Conservation (phyloP, 2,888 invertebrate species). For the Lasioglossum figueresi region DNA sequence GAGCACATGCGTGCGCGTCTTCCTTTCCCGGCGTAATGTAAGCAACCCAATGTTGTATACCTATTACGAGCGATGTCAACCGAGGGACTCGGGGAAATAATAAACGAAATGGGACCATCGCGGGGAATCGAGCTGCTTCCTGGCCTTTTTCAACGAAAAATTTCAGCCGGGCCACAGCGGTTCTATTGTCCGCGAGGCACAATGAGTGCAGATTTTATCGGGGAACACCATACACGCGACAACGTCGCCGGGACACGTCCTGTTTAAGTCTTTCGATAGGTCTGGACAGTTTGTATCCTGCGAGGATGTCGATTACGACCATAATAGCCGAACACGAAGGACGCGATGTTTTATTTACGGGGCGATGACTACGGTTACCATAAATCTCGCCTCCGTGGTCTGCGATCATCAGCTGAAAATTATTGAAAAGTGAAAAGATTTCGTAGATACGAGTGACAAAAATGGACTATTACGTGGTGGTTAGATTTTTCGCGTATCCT, state of each 20-base stretch:
- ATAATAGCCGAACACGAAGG: constrained; percentile 32
- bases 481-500: constrained; percentile 2
- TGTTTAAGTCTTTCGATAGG: background rate
- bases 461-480: background rate
- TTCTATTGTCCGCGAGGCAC: constrained; percentile 38
- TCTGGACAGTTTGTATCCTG: constrained; percentile 9
- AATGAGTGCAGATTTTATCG: constrained; percentile 58
- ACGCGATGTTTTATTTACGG: constrained; percentile 27
- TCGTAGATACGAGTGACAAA: background rate
- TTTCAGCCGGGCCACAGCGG: constrained; percentile 33
- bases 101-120: constrained; percentile 32
- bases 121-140: constrained; percentile 23
- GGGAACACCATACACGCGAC: constrained; percentile 38
- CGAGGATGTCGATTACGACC: constrained; percentile 21
- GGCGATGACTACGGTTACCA: constrained; percentile 19
- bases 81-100: constrained; percentile 51
- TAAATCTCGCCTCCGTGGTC: constrained; percentile 15
- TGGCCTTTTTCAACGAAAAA: constrained; percentile 41
- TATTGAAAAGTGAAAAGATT: background rate
- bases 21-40: constrained; percentile 81
- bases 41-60: constrained; percentile 74
- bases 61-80: constrained; percentile 73
- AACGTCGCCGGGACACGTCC: constrained; percentile 17
- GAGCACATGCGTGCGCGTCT: constrained; percentile 78
- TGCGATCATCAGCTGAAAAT: constrained; percentile 21